phyloP scores from a whole-genome alignment of 1,140 invertebrate genomes.

The Lordiphosa stackelbergi region DNA sequence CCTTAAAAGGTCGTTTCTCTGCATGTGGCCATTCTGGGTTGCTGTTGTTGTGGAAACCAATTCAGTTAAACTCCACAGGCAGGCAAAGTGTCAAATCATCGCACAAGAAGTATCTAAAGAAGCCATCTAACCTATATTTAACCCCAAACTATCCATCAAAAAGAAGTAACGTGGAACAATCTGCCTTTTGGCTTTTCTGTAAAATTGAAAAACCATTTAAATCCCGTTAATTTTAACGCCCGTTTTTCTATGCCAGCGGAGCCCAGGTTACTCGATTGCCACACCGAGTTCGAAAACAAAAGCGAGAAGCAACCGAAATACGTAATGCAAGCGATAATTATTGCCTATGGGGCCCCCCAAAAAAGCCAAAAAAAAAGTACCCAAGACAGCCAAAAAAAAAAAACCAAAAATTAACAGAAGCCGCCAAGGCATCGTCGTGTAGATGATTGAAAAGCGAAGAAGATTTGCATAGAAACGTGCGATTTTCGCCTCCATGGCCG shows the following conservation, averaged over 20 bases:
- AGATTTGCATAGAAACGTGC: conserved; percentile 75
- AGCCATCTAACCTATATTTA: conserved; percentile 71
- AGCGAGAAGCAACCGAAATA: conserved; percentile 66
- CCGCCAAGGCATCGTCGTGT: conserved; percentile 39
- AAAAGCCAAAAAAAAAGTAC: conserved; percentile 18
- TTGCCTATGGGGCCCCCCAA: conserved; percentile 53
- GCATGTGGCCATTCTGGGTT: conserved; percentile 19
- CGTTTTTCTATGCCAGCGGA: conserved; percentile 61
- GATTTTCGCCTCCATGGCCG: conserved; percentile 54
- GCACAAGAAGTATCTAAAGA: conserved; percentile 45
- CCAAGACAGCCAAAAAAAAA: conserved; percentile 20
- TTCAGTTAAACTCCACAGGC: conserved; percentile 9
- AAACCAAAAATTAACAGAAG: conserved; percentile 45
- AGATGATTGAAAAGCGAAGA: conserved; percentile 67
- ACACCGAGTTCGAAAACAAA: conserved; percentile 56
- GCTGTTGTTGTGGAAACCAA: conserved; percentile 19
- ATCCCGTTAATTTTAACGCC: conserved; percentile 73
- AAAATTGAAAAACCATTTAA: conserved; percentile 73
- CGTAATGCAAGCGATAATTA: conserved; percentile 75
- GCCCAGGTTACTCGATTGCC: conserved; percentile 57
- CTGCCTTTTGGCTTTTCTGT: conserved; percentile 43
- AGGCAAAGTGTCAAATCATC: conserved; percentile 69
- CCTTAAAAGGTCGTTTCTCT: conserved; percentile 66
- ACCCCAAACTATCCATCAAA: conserved; percentile 72
- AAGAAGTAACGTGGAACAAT: conserved; percentile 28